Base-by-base conservation (phyloP, 2,888 invertebrate genomes). In the Lepidochrysops patricia region DNA sequence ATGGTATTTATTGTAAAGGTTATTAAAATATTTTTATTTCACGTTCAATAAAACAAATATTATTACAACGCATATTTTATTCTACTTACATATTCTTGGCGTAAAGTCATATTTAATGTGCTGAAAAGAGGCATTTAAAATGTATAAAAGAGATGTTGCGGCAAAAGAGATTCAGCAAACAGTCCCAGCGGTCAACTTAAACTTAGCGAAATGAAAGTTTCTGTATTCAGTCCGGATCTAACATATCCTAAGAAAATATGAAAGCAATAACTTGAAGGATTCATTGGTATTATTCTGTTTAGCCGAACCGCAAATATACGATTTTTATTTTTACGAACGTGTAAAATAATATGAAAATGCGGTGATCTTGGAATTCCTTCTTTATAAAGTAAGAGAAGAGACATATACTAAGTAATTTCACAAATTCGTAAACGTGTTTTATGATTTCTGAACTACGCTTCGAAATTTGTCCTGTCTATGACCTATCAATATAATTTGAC, bases 171-270 rank as follows among this genome's bases (percentile, higher is more conserved):
- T 32, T 49, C 49, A 4, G 57, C 62, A 60, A 62, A 63, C 59
- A 61, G 54, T 34, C 60, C 61, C 59, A 49, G 9, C 60, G 63
- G 63, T 60, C 63, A 63, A 56, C 61, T 50, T 57, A 29, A 60
- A 61, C 58, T 54, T 58, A 63, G 61, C 52, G 61, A 63, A 59
- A 61, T 63, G 63, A 60, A 61, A 49, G 52, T 60, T 60, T 61
- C 61, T 61, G 57, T 63, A 61, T 58, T 63, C 60, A 50, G 37
- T 56, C 58, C 54, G 34, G 60, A 54, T 52, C 60, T 60, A 61
- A 49, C 57, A 37, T 26, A 50, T 60, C 60, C 60, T 63, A 61
- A 57, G 60, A 61, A 63, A 61, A 61, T 58, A 63, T 61, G 34
- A 57, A 49, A 19, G 52, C 34, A 54, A 60, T 62, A 61, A 59